Conservation (phyloP, 2,113 vertebrate genomes). For the Serilophus lunatus region DNA sequence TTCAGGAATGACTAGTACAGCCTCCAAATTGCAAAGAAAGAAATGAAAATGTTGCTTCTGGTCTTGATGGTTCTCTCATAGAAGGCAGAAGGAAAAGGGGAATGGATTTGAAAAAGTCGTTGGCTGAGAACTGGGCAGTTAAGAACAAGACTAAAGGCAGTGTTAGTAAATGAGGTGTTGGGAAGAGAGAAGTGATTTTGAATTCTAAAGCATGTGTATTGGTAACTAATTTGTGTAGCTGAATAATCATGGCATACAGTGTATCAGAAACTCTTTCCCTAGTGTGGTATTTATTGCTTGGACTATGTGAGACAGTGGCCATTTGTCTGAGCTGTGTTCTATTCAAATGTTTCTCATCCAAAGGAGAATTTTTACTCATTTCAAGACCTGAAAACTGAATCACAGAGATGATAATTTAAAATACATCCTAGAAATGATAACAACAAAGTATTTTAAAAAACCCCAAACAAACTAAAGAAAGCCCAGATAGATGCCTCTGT, state of each 20-base stretch:
- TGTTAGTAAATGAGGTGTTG: neutral
- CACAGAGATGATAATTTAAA: neutral
- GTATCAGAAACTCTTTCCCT: neutral
- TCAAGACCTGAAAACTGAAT: neutral
- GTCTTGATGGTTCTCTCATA: neutral
- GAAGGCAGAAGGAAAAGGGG: neutral
- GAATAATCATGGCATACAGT: neutral
- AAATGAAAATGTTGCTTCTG: neutral
- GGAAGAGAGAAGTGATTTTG: neutral
- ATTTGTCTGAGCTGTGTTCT: neutral
- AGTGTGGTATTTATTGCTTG: neutral
- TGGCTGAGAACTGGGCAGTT: neutral
- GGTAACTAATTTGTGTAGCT: neutral
- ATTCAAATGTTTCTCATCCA: neutral
- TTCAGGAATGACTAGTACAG: rapidly evolving
- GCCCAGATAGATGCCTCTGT: neutral
- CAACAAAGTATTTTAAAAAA: neutral
- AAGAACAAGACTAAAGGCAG: rapidly evolving
- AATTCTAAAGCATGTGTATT: neutral
- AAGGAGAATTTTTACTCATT: neutral
- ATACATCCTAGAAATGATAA: neutral
- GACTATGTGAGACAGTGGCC: neutral
- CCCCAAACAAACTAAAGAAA: neutral
- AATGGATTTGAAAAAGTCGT: neutral
- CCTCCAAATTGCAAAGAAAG: neutral